A percentile compares a stretch with the other conserved stretches of the same genome.
phyloP scores from a whole-genome alignment of 2,113 vertebrate species.

The Nerophis lumbriciformis region DNA sequence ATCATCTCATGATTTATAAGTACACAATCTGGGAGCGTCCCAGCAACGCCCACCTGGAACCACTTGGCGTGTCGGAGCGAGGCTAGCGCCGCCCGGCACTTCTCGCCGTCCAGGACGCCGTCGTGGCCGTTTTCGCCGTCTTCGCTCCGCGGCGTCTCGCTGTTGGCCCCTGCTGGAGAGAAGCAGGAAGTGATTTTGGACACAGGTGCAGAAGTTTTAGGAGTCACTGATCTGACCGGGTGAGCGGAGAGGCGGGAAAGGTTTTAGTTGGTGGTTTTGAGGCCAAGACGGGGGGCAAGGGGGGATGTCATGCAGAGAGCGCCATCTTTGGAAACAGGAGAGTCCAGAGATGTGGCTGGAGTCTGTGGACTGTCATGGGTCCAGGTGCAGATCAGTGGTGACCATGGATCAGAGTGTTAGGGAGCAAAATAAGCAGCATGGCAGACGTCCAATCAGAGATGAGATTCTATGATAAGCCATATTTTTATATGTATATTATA shows the following conservation, averaged over 20 bases:
- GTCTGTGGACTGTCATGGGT: no score
- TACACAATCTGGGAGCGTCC: neutral
- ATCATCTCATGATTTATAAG: no score
- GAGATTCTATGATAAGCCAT: no score
- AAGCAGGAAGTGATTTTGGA: conserved; percentile 37
- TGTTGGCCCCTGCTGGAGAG: conserved; percentile 65
- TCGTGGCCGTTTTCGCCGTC: conserved; percentile 77
- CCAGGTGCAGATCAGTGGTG: conserved; percentile 60
- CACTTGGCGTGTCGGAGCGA: conserved; percentile 92
- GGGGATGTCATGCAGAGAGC: conserved; percentile 39
- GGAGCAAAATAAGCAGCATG: no score
- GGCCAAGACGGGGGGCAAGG: conserved; percentile 20
- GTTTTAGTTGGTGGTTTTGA: no score
- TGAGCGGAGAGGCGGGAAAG: conserved; percentile 24
- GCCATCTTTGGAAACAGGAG: neutral
- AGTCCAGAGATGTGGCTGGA: conserved; percentile 43
- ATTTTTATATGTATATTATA: no score
- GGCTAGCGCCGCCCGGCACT: conserved; percentile 88
- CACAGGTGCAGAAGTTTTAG: conserved; percentile 29
- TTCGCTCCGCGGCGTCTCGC: conserved; percentile 80
- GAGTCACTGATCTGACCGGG: conserved; percentile 58
- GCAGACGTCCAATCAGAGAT: neutral
- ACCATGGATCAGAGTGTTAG: conserved; percentile 45
- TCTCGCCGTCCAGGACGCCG: conserved; percentile 86
- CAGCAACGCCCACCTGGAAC: conserved; percentile 86